Evolutionary conservation across 2,113 vertebrate species (phyloP).

Genomic region (Melanostigma gelatinosum): DNA sequence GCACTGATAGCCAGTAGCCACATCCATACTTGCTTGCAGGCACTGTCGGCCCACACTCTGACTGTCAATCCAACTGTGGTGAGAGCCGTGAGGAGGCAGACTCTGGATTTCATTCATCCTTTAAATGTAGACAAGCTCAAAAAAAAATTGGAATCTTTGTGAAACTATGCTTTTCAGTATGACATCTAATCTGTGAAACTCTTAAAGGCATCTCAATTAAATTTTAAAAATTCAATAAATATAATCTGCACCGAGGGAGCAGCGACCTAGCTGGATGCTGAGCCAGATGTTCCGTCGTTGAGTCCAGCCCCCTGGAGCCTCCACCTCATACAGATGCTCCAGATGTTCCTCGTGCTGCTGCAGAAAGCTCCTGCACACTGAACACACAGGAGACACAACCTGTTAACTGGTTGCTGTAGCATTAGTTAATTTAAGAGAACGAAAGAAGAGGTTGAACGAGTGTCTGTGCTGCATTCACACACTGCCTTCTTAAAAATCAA

Average conservation of each 20-base stretch:
- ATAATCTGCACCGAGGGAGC: constrained; percentile 57
- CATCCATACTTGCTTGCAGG: too few species aligned
- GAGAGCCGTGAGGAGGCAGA: neutral
- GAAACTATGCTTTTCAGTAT: neutral
- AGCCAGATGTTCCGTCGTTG: constrained; percentile 93
- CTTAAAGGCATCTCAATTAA: neutral
- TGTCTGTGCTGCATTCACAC: too few species aligned
- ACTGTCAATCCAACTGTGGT: too few species aligned
- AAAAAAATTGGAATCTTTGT: neutral
- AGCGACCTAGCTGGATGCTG: constrained; percentile 82
- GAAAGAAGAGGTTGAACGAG: too few species aligned
- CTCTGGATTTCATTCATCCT: neutral
- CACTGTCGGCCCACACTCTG: too few species aligned
- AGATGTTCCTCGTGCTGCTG: constrained; percentile 75
- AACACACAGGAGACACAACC: constrained; percentile 11
- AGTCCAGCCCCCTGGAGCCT: constrained; percentile 88
- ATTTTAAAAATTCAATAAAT: too few species aligned
- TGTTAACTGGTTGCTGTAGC: neutral
- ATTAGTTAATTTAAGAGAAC: too few species aligned
- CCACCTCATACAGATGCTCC: constrained; percentile 90
- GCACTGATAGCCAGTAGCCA: too few species aligned
- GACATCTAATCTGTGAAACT: neutral
- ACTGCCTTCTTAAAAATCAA: too few species aligned
- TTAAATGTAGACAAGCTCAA: neutral
- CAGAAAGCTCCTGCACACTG: constrained; percentile 91